A percentile compares a stretch with the other conserved stretches of the same genome.
These are phyloP conservation scores for Diarsia brunnea DNA, from an alignment of 2,888 invertebrate species.

Conservation along the genomic window DNA sequence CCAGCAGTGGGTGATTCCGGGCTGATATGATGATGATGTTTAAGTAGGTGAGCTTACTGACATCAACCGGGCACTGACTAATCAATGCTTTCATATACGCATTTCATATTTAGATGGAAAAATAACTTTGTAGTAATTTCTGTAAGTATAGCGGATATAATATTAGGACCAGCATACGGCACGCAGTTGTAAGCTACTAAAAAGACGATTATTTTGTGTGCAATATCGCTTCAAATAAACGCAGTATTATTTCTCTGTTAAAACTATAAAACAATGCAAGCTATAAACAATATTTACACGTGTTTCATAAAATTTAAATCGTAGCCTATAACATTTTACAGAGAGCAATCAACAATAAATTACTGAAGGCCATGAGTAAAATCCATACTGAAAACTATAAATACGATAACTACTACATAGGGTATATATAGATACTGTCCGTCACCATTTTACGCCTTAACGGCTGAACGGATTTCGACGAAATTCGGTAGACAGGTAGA, in stretches of 20 bases:
- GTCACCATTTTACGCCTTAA: background rate
- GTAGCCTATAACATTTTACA: conserved; percentile 5
- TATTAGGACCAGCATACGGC: background rate
- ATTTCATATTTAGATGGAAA: no score
- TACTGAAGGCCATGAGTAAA: conserved; percentile 28
- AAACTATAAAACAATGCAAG: conserved; percentile 5
- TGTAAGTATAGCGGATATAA: no score
- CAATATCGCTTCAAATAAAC: background rate
- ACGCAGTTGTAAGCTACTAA: background rate
- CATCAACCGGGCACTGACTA: no score
- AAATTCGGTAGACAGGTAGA: background rate
- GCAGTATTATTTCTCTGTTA: background rate
- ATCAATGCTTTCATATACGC: no score
- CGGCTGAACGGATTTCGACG: background rate
- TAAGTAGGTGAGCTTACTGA: no score
- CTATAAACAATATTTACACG: background rate
- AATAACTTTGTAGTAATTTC: no score
- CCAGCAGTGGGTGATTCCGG: no score
- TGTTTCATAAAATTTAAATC: background rate
- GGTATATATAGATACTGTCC: no score
- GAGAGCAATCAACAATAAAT: conserved; percentile 17
- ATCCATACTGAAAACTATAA: background rate
- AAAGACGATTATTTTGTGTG: background rate
- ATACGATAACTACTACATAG: background rate
- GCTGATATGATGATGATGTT: no score